Base-by-base conservation (phyloP, 2,113 vertebrate species). In the Helogale parvula region DNA sequence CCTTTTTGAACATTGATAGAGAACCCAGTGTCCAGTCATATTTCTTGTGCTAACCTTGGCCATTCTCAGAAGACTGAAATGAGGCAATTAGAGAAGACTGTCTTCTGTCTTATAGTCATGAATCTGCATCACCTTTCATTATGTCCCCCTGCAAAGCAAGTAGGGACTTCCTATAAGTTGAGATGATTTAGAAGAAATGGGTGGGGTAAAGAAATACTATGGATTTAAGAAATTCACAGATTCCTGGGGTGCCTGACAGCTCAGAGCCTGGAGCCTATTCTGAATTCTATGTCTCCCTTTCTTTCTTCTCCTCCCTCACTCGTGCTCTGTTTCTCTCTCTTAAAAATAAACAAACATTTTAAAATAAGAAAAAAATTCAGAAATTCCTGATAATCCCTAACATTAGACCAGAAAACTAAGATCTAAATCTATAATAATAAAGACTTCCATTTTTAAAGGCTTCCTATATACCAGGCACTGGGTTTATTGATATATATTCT, bases 351-450 rank as follows among this genome's bases (percentile, higher is more conserved):
- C 54, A 54, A 57, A 60, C 2, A 9, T 54, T 54, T 54, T 54
- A 23, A 60, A 60, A 57, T 21, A 23, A 25, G 19, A 57, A 21
- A 47, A 63, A 94, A 38, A 69, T 57, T 65, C 31, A 89, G 60
- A 76, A 16, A 33, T 87, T 94, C 92, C 17, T 74, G 35, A 96
- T 76, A 72, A 93, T 87, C 38, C 7, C 50, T 72, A 90, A 7
- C 38, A 79, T 90, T 81, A 87, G 16, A 41, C 21, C 29, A 83
- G 35, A 93, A 96, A 96, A 79, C 90, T 21, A 57, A 97, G 63
- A 81, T 19, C 50, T 63, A 25, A 13, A 60, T 69, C 79, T 77
- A 77, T 23, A 38, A 90, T 21, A 92, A 65, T 60, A 71, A 83
- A 82, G 33, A 9, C 35, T 17, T 93, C 11, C 4, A 41, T 29